phyloP scores from a whole-genome alignment of 1,140 invertebrate genomes.

The Hyposmocoma kahamanoa region DNA sequence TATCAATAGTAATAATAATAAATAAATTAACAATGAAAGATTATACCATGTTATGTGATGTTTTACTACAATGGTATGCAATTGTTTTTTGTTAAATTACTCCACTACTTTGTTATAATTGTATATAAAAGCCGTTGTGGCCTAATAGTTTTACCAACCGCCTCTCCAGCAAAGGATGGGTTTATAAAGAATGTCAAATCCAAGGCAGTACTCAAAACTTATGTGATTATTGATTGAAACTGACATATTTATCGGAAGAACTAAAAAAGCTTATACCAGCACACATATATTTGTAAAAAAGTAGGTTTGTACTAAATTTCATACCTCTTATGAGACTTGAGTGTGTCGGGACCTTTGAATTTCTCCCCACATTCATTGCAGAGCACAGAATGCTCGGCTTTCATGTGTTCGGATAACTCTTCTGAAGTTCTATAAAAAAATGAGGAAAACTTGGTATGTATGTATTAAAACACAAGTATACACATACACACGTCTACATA shows the following conservation, averaged over 20 bases:
- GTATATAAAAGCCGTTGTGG: too few species aligned
- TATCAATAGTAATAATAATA: too few species aligned
- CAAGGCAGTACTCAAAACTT: not conserved
- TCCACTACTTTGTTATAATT: too few species aligned
- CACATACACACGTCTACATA: too few species aligned
- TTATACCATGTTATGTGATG: too few species aligned
- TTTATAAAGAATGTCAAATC: not conserved
- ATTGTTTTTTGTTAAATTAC: too few species aligned
- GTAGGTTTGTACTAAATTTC: not conserved
- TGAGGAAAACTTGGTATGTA: too few species aligned
- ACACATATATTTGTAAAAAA: not conserved
- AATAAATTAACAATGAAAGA: too few species aligned
- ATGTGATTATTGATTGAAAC: not conserved
- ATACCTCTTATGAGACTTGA: conserved; percentile 28
- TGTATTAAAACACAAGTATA: too few species aligned
- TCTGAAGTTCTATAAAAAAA: conserved; percentile 17
- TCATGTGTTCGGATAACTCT: conserved; percentile 18
- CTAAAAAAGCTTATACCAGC: not conserved
- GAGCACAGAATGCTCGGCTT: conserved; percentile 15
- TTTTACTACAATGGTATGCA: too few species aligned
- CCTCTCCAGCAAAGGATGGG: not conserved
- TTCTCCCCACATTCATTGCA: conserved; percentile 34
- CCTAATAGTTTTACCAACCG: too few species aligned
- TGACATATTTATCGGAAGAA: not conserved
- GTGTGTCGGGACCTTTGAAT: conserved; percentile 31